A percentile compares a stretch with the other conserved stretches of the same genome.
These are phyloP conservation scores for Dolomedes plantarius DNA, from an alignment of 2,888 invertebrate genomes.

Conservation along the genomic window DNA sequence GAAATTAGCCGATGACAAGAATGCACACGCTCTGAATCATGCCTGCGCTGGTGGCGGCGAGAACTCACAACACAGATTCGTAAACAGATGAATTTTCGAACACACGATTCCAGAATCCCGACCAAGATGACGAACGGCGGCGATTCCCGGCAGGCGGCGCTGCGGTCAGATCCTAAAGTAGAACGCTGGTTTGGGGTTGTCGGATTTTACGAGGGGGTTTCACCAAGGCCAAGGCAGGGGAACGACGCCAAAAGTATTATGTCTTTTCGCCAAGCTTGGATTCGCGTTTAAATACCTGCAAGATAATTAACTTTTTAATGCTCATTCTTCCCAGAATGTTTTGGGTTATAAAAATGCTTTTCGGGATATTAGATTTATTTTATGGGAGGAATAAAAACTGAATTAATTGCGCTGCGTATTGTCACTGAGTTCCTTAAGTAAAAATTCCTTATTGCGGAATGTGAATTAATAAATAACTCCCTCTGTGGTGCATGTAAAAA, in stretches of 20 bases:
- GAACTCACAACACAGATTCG: constrained; percentile 5
- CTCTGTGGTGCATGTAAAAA: too few relatives aligned
- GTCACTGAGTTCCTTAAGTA: too few relatives aligned
- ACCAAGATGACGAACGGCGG: neutral
- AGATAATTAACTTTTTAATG: too few relatives aligned
- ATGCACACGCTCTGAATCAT: neutral
- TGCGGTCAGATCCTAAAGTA: neutral
- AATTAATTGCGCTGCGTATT: too few relatives aligned
- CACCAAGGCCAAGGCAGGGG: neutral
- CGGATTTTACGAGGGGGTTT: neutral
- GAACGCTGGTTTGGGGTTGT: neutral
- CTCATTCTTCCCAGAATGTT: too few relatives aligned
- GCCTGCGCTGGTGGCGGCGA: neutral
- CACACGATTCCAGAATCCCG: neutral
- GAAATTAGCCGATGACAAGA: neutral
- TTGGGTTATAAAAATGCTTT: too few relatives aligned
- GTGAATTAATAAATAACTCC: too few relatives aligned
- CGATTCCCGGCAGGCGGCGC: neutral
- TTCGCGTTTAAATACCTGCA: too few relatives aligned
- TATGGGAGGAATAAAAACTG: too few relatives aligned
- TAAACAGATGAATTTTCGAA: constrained; percentile 1
- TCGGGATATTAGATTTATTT: too few relatives aligned
- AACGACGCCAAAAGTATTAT: neutral
- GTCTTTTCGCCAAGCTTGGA: neutral
- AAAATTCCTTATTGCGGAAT: too few relatives aligned